Percentiles rank a stretch among this genome's conserved stretches.
These are phyloP conservation scores for Brachyhypopomus occidentalis DNA, from an alignment of 2,113 vertebrate species.

Conservation along the genomic window DNA sequence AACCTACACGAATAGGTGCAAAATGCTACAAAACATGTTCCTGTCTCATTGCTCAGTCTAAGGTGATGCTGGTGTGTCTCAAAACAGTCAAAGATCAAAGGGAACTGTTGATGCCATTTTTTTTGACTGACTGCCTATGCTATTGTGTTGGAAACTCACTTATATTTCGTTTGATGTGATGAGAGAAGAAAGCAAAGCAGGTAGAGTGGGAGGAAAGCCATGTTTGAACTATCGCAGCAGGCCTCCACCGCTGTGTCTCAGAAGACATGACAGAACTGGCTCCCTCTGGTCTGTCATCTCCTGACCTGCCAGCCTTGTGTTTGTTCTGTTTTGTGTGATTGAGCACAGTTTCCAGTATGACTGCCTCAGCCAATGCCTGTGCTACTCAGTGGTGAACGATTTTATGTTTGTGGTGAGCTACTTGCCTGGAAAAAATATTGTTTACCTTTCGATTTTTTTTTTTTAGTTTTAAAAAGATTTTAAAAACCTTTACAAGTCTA, in stretches of 20 bases:
- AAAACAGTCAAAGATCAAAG: background rate
- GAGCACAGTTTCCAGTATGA: background rate
- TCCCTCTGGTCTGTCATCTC: background rate
- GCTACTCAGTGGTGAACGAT: background rate
- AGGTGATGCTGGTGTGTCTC: background rate
- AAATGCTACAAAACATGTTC: constrained; percentile 14
- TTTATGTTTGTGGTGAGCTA: too few species aligned
- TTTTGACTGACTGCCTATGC: background rate
- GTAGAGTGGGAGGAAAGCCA: background rate
- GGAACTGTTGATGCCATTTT: background rate
- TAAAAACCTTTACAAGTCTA: too few species aligned
- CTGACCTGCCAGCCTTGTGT: background rate
- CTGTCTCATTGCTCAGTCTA: background rate
- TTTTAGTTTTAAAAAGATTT: too few species aligned
- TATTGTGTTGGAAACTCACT: constrained; percentile 7
- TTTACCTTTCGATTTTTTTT: too few species aligned
- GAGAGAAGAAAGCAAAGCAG: background rate
- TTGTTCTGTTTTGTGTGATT: background rate
- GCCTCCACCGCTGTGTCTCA: background rate
- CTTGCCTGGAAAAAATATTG: background rate
- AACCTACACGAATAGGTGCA: constrained; percentile 50
- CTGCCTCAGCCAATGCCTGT: background rate
- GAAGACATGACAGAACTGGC: background rate
- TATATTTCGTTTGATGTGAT: background rate
- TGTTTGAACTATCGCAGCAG: background rate